These are phyloP conservation scores for Mormoops blainvillei DNA, from an alignment of 2,113 vertebrate species.

Conservation along the genomic window DNA sequence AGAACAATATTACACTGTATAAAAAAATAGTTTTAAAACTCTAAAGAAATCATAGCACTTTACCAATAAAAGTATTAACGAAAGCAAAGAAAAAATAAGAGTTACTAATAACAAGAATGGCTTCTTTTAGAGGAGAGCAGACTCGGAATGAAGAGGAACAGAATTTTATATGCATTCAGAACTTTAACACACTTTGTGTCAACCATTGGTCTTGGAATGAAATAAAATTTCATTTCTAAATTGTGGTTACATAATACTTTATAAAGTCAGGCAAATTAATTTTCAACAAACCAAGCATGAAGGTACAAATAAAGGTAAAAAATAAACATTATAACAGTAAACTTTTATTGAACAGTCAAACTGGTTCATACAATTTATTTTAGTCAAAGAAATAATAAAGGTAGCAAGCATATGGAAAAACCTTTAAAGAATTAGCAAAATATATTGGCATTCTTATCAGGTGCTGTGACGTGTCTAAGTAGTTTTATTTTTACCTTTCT, in stretches of 20 bases:
- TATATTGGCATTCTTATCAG: neutral
- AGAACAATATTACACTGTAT: conserved; percentile 66
- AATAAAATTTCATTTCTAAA: conserved; percentile 59
- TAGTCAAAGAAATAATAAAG: neutral
- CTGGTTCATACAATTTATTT: neutral
- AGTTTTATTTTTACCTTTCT: neutral
- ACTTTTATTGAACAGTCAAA: neutral
- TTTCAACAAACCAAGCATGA: conserved; percentile 58
- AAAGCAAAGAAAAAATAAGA: conserved; percentile 28
- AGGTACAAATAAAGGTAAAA: conserved; percentile 42
- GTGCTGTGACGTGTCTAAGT: neutral
- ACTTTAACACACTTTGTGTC: neutral
- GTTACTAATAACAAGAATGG: neutral
- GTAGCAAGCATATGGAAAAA: neutral
- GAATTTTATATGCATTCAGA: neutral
- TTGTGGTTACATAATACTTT: conserved; percentile 65
- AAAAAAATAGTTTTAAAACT: conserved; percentile 67
- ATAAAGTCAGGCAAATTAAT: conserved; percentile 43
- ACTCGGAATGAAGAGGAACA: neutral
- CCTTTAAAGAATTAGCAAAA: neutral
- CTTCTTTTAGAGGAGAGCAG: neutral
- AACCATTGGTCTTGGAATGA: neutral
- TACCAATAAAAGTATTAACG: conserved; percentile 58
- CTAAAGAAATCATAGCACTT: conserved; percentile 60
- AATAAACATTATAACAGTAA: neutral